Percentiles rank a stretch among this genome's conserved stretches.
Evolutionary conservation across 1,140 invertebrate genomes (phyloP).

Genomic region (Neotoxoptera formosana): DNA sequence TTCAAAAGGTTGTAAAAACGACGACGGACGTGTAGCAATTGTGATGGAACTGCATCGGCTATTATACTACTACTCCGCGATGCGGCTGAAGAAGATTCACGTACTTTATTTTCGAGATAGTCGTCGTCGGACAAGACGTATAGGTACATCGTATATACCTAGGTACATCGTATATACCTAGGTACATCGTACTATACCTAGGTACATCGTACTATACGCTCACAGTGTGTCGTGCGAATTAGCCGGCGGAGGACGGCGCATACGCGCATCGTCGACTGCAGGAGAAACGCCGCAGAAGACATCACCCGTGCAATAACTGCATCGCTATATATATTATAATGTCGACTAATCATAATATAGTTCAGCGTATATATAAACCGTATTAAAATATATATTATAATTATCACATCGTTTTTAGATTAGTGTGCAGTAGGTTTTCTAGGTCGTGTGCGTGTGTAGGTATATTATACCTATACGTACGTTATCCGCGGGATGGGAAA

Average conservation of each 20-base stretch:
- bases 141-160: not conserved
- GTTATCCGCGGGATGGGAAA: not conserved
- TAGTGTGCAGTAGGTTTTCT: not conserved
- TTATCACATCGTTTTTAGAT: not conserved
- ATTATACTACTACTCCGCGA: not conserved
- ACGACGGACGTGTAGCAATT: not conserved
- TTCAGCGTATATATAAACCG: not conserved
- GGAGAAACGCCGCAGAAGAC: conserved; percentile 17
- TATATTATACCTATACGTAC: too few species aligned
- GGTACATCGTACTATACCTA: too few species aligned
- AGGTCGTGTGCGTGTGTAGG: not conserved
- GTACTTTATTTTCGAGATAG: conserved; percentile 9
- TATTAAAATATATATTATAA: not conserved
- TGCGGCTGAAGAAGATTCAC: not conserved
- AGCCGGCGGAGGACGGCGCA: not conserved
- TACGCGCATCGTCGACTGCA: not conserved
- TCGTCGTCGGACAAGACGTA: conserved; percentile 17
- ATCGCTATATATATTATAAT: too few species aligned
- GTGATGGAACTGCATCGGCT: too few species aligned
- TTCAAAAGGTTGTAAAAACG: not conserved
- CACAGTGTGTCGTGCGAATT: not conserved
- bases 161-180: too few species aligned
- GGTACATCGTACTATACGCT: not conserved
- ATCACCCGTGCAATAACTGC: too few species aligned
- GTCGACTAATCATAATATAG: too few species aligned